Base-by-base conservation (phyloP, 2,113 vertebrate genomes). In the Gallinago jamesoni region DNA sequence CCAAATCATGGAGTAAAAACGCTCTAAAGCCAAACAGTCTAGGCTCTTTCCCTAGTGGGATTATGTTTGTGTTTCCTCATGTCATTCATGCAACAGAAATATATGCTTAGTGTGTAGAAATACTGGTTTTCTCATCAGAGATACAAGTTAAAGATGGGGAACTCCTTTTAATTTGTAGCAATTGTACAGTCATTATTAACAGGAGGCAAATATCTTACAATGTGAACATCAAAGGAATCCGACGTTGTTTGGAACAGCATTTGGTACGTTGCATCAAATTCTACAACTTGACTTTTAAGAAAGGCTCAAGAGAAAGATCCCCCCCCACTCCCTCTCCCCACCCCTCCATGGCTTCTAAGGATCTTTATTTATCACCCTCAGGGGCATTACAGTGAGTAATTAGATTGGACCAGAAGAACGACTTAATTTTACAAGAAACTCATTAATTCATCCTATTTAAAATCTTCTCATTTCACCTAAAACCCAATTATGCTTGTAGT, bases 351-450 rank as follows among this genome's bases (percentile, higher is more conserved):
- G 33, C 52, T 94, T 94, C 59, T 93, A 73, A 96, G 85, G 82
- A 82, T 96, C 81, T 86, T 84, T 97, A 90, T 96, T 88, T 95
- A 86, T 93, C 55, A 69, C 63, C 55, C 92, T 94, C 82, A 77
- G 80, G 80, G 67, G 90, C 68, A 95, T 95, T 89, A 88, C 68
- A 95, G 77, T 77, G 76, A 87, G 72, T 92, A 96, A 92, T 97
- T 89, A 96, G 90, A 90, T 96, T 96, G 96, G 86, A 93, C 91
- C 80, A 95, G 96, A 74, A 96, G 81, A 98, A 98, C n/a, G 76
- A 97, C 96, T 98, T 98, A 97, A 97, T 98, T 98, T 98, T 94
- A 97, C 97, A 96, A 91, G 94, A 94, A 97, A 92, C 95, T 97
- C 96, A 97, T 98, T 97, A 97, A 95, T 83, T 96, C 60, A 94